These are phyloP conservation scores for Eurytoma californica DNA, from an alignment of 2,888 invertebrate species.

Conservation along the genomic window DNA sequence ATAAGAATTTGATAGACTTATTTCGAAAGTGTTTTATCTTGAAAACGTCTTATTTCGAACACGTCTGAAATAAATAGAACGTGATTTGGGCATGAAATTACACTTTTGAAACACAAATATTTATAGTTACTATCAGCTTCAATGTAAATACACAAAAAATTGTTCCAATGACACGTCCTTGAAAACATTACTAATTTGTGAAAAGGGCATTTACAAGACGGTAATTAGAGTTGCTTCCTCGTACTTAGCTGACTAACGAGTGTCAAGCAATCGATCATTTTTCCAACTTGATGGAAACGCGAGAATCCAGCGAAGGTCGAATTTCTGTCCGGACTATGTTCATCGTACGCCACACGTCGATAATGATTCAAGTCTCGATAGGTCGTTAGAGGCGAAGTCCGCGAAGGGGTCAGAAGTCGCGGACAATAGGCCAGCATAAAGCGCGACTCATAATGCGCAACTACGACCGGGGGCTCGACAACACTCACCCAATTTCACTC, in stretches of 20 bases:
- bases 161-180: no score
- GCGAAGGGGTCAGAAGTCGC: background rate
- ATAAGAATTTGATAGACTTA: no score
- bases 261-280: slow-evolving; percentile 29
- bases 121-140: no score
- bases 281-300: background rate
- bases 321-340: slow-evolving; percentile 16
- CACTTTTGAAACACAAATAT: no score
- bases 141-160: no score
- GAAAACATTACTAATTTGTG: no score
- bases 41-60: no score
- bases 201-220: background rate
- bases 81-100: no score
- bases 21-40: no score
- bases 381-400: background rate
- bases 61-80: no score
- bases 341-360: background rate
- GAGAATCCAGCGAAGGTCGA: slow-evolving; percentile 10
- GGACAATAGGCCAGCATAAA: slow-evolving; percentile 30
- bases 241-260: slow-evolving; percentile 30
- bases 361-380: slow-evolving; percentile 30
- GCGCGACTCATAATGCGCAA: slow-evolving; percentile 24
- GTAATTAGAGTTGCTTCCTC: slow-evolving; percentile 20
- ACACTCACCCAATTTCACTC: slow-evolving; percentile 73
- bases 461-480: slow-evolving; percentile 64